Conservation (phyloP, 2,113 vertebrate species). For the Mus spicilegus region DNA sequence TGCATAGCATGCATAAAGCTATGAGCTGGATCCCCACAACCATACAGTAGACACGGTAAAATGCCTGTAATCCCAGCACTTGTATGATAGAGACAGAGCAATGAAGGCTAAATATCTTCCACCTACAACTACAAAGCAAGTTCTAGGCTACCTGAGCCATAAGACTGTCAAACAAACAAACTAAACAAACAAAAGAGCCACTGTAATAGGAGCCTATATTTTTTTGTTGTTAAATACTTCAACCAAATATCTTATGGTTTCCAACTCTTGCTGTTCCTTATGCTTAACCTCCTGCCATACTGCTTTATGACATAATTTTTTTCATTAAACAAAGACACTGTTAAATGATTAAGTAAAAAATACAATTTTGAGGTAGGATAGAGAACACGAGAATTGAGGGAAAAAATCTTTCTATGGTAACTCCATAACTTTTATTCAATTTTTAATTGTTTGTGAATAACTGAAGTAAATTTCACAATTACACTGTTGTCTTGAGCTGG, state of each 20-base stretch:
- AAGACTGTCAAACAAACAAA: neutral
- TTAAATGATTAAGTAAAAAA: neutral
- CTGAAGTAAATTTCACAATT: neutral
- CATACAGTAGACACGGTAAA: neutral
- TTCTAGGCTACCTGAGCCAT: neutral
- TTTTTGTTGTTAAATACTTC: neutral
- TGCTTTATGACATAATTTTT: neutral
- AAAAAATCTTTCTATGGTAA: neutral
- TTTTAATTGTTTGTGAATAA: neutral
- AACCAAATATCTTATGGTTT: slow-evolving; percentile 28
- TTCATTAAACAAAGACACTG: neutral
- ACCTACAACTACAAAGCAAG: neutral
- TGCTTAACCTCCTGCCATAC: neutral
- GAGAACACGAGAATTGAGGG: neutral
- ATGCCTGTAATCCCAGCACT: neutral
- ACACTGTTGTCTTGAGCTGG: neutral
- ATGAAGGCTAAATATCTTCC: neutral
- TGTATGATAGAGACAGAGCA: neutral
- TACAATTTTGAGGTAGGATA: neutral
- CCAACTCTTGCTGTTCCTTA: neutral
- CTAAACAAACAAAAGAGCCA: neutral
- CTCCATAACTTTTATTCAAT: neutral
- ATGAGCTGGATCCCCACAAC: neutral
- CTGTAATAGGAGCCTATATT: neutral
- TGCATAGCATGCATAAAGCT: neutral